phyloP scores from a whole-genome alignment of 2,113 vertebrate species.

The Sterna hirundo region DNA sequence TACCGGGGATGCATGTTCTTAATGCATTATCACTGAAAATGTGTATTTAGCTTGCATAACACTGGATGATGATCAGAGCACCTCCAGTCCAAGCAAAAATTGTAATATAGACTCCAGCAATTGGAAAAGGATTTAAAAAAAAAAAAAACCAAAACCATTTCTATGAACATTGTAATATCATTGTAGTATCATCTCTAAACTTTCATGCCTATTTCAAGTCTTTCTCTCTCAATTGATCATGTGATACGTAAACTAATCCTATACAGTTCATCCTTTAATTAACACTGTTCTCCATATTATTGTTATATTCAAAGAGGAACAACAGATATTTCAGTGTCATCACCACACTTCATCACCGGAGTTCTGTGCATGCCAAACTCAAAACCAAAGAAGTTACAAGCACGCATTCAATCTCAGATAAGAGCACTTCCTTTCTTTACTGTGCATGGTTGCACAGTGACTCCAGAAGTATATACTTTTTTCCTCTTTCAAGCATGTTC shows the following conservation, averaged over 20 bases:
- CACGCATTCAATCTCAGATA: not conserved
- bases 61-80: not conserved
- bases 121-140: not conserved
- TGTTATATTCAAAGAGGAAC: not conserved
- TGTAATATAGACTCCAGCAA: not conserved
- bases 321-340: not conserved
- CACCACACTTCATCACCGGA: not conserved
- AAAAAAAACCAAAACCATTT: rapidly evolving
- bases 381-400: not conserved
- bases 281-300: not conserved
- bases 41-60: not conserved
- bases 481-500: not conserved
- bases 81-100: not conserved
- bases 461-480: not conserved
- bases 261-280: not conserved
- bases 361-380: not conserved
- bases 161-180: not conserved
- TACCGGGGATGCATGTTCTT: not conserved
- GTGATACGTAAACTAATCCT: not conserved
- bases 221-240: not conserved
- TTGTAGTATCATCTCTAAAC: not conserved
- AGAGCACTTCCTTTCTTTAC: not conserved
- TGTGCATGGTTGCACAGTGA: rapidly evolving
- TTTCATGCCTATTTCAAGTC: not conserved
- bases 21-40: not conserved